These are phyloP conservation scores for Uria lomvia DNA, from an alignment of 2,113 vertebrate species.

Conservation along the genomic window DNA sequence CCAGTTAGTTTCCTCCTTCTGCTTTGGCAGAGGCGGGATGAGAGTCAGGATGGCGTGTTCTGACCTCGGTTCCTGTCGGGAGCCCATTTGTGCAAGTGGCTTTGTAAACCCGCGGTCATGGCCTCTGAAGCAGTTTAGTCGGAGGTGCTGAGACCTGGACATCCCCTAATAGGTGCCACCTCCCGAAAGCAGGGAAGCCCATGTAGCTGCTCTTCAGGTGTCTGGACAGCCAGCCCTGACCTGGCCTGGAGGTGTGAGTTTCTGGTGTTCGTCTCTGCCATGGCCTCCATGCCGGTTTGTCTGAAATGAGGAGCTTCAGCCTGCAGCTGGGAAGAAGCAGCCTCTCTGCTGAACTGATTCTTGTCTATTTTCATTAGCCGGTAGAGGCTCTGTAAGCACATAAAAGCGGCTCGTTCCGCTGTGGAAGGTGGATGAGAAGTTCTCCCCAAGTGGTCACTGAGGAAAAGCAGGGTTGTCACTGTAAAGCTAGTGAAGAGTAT, in stretches of 20 bases:
- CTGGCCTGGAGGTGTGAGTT: background rate
- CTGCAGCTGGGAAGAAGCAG: background rate
- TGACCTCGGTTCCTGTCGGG: background rate
- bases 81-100: background rate
- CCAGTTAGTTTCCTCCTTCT: background rate
- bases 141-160: background rate
- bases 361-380: background rate
- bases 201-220: fast-evolving
- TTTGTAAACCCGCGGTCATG: background rate
- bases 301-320: background rate
- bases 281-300: background rate
- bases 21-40: background rate
- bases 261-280: background rate
- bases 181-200: background rate
- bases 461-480: background rate
- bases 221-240: fast-evolving
- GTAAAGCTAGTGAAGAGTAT: background rate
- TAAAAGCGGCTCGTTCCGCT: background rate
- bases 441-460: background rate
- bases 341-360: background rate
- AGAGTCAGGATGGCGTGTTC: background rate
- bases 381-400: background rate
- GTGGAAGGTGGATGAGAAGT: background rate
- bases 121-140: background rate
- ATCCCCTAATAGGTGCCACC: background rate